Evolutionary conservation across 2,113 vertebrate genomes (phyloP).

Genomic region (Hippocampus mohnikei): DNA sequence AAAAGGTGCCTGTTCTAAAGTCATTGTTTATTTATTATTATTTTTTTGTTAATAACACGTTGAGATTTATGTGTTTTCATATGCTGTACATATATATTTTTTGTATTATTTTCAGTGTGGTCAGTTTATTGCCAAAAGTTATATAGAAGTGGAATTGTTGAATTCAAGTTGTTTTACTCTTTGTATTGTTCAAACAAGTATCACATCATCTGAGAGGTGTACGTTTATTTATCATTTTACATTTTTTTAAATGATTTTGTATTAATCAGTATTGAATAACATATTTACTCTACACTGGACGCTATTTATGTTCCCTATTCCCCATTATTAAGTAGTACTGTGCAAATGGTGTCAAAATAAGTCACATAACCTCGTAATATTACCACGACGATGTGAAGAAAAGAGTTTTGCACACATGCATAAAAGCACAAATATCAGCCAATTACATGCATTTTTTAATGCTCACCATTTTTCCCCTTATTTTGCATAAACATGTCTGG

Average conservation of each 20-base stretch:
- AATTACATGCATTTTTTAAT: background rate
- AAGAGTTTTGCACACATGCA: conserved; percentile 2
- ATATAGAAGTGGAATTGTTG: conserved; percentile 19
- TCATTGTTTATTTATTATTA: conserved; percentile 20
- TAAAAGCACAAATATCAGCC: conserved; percentile 47
- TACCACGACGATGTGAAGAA: background rate
- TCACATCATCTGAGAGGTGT: conserved; percentile 30
- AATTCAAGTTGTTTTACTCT: conserved; percentile 2
- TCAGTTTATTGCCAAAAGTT: conserved; percentile 51
- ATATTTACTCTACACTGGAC: background rate
- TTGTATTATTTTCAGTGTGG: conserved; percentile 29
- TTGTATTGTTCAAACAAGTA: conserved; percentile 23
- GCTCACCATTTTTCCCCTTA: background rate
- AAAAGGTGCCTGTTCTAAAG: conserved; percentile 68
- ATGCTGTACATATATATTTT: conserved; percentile 36
- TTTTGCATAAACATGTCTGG: background rate
- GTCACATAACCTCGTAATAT: background rate
- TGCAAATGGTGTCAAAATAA: background rate
- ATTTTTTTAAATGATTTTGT: background rate
- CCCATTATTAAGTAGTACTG: background rate
- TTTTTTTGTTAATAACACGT: conserved; percentile 31
- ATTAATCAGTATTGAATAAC: background rate
- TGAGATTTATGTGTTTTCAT: conserved; percentile 35
- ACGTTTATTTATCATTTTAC: background rate
- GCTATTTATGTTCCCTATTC: background rate